Conservation (phyloP, 2,113 vertebrate genomes). For the Tinamus guttatus region DNA sequence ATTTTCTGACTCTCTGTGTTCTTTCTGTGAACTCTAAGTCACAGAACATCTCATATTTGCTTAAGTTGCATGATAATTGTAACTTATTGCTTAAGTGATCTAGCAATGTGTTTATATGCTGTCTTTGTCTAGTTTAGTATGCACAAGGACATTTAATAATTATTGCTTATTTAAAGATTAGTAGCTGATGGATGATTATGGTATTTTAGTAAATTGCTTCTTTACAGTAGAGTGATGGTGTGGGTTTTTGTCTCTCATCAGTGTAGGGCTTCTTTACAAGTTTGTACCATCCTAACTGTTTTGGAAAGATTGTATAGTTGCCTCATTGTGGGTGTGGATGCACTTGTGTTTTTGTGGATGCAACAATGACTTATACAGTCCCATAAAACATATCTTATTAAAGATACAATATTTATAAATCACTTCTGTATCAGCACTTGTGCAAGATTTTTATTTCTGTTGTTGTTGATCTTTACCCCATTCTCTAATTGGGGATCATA, state of each 20-base stretch:
- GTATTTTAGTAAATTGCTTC: slow-evolving; percentile 11
- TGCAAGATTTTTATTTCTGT: not conserved
- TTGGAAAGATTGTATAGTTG: not conserved
- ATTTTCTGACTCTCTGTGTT: not conserved
- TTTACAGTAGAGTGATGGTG: not conserved
- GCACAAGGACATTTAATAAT: not conserved
- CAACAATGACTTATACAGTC: not conserved
- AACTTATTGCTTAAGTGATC: slow-evolving; percentile 1
- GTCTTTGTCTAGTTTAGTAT: slow-evolving; percentile 3
- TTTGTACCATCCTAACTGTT: not conserved
- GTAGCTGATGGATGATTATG: slow-evolving; percentile 19
- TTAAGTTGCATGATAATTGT: not conserved
- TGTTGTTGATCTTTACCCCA: not conserved
- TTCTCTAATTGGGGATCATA: not conserved
- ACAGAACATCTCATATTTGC: not conserved
- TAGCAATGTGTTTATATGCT: slow-evolving; percentile 5
- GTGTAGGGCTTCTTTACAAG: not conserved
- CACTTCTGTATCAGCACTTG: not conserved
- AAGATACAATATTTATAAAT: not conserved
- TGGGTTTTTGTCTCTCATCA: not conserved
- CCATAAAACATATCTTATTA: not conserved
- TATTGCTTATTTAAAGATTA: slow-evolving; percentile 44
- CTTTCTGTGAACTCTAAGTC: not conserved
- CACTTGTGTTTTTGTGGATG: not conserved
- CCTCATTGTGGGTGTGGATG: not conserved